Evolutionary conservation across 1,140 invertebrate species (phyloP), one percentile per base, ranked within the genome.

Genomic region (Lepidurus couesii): DNA sequence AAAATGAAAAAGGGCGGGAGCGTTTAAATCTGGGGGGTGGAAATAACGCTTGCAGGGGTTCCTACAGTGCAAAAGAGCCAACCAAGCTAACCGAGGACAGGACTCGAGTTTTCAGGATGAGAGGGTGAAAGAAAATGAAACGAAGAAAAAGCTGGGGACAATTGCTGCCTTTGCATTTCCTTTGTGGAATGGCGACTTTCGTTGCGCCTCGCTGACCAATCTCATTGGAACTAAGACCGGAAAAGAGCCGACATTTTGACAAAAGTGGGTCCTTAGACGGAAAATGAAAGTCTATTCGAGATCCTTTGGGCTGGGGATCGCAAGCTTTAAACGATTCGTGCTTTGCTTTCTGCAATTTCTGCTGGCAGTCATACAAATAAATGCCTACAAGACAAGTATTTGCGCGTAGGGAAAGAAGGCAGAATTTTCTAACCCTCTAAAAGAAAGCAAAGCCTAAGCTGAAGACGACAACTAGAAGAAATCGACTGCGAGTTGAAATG

Each of bases 111-210:
- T 65, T 16, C 53, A 16, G 13, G 13, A 16, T n/a, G 21, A 16
- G 13, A 65, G 13, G 16, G n/a, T 65, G 6, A n/a, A 21, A 7
- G 53, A 47, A 21, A 7, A 16, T n/a, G 21, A 16, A 16, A 65
- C 6, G 16, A 21, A n/a, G 6, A 7, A 21, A 21, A 21, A 47
- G n/a, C 6, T n/a, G 53, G n/a, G n/a, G 53, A 65, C 53, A 65
- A 65, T 65, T 65, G 53, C 53, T 65, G 53, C 53, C 53, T n/a
- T 65, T 65, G 53, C 53, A 65, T 65, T 65, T 65, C 53, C 53
- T 65, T 65, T 65, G 53, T 65, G 53, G 53, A 65, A 65, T 65
- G 53, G 53, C 13, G 47, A 65, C 53, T 65, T 65, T 65, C 53
- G 53, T 65, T 65, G 53, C 53, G 53, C 53, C 53, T 65, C 53